phyloP scores from a whole-genome alignment of 2,797 vertebrate genomes.

The Amazona finschi region DNA sequence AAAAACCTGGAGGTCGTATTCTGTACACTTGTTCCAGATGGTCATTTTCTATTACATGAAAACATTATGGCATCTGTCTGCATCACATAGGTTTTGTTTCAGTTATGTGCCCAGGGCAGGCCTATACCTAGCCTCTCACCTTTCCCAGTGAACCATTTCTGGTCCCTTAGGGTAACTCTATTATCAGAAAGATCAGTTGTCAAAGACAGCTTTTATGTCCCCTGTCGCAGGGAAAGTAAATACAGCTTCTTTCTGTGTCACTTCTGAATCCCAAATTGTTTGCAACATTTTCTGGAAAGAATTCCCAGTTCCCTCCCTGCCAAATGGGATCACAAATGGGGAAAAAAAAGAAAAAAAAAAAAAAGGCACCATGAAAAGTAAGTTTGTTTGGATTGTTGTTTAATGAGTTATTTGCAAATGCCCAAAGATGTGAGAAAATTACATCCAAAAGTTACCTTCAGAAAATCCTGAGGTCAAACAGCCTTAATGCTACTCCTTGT shows the following conservation, averaged over 20 bases:
- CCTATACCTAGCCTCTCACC: not conserved
- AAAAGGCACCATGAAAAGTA: not conserved
- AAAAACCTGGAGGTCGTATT: not conserved
- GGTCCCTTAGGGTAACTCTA: not conserved
- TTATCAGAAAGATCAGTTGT: not conserved
- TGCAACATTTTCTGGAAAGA: not conserved
- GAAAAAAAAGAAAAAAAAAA: not conserved
- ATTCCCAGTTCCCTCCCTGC: not conserved
- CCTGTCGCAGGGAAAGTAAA: not conserved
- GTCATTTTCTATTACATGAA: not conserved
- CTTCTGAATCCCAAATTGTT: not conserved
- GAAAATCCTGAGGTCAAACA: slow-evolving; percentile 75
- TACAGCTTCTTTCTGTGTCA: not conserved
- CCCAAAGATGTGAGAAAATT: slow-evolving; percentile 46
- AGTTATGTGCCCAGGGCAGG: not conserved
- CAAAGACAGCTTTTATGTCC: not conserved
- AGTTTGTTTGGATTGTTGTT: slow-evolving; percentile 6
- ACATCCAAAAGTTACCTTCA: slow-evolving; percentile 36
- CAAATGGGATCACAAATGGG: not conserved
- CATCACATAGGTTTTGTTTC: not conserved
- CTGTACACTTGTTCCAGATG: not conserved
- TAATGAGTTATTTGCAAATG: slow-evolving; percentile 32
- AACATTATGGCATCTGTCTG: not conserved
- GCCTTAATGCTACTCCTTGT: slow-evolving; percentile 48
- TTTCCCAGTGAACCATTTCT: not conserved